Percentiles rank a stretch among this genome's conserved stretches.
These are phyloP conservation scores for Pluvialis apricaria DNA, from an alignment of 2,113 vertebrate genomes.

Conservation along the genomic window DNA sequence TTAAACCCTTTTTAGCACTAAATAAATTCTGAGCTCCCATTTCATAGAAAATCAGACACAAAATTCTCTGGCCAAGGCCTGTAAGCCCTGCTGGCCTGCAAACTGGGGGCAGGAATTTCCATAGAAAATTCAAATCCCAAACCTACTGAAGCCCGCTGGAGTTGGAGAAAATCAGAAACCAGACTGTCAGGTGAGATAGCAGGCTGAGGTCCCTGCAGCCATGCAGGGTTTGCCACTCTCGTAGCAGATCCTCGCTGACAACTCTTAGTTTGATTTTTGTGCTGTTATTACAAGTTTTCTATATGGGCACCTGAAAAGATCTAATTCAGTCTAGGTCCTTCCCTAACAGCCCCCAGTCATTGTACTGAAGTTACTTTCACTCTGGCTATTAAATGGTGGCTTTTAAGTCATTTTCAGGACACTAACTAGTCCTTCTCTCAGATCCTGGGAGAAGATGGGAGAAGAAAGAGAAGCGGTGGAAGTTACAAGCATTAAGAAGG, in stretches of 20 bases:
- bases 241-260: background rate
- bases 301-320: background rate
- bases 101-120: background rate
- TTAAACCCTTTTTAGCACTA: background rate
- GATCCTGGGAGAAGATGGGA: background rate
- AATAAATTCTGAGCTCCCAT: background rate
- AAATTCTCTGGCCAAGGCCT: background rate
- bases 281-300: background rate
- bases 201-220: background rate
- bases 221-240: background rate
- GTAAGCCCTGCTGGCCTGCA: background rate
- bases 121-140: background rate
- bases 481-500: background rate
- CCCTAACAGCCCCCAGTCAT: background rate
- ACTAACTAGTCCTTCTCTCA: background rate
- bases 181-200: background rate
- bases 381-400: background rate
- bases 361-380: background rate
- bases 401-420: background rate
- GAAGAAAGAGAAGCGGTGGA: background rate
- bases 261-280: background rate
- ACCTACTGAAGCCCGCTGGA: background rate
- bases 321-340: background rate
- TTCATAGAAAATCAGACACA: background rate
- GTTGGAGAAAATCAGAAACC: background rate